A percentile compares a stretch with the other conserved stretches of the same genome.
Conservation (phyloP, 2,888 invertebrate genomes). For the Silvanus unidentatus region DNA sequence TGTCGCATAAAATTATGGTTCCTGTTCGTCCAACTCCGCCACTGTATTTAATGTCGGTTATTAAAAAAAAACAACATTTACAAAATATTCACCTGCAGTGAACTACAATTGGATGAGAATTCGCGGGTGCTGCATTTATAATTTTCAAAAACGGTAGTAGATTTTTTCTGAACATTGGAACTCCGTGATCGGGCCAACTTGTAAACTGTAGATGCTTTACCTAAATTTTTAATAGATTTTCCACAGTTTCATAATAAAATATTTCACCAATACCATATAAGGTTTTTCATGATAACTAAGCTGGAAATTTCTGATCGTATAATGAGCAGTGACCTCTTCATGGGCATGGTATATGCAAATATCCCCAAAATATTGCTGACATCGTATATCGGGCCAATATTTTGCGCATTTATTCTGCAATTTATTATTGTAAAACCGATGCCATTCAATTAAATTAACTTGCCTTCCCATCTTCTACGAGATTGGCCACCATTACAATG, state of each 20-base stretch:
- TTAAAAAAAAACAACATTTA: too few relatives aligned
- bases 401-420: slow-evolving; percentile 48
- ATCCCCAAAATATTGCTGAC: slow-evolving; percentile 37
- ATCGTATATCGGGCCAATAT: slow-evolving; percentile 49
- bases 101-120: slow-evolving; percentile 45
- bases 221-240: slow-evolving; percentile 31
- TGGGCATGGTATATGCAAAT: slow-evolving; percentile 37
- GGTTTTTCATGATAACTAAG: too few relatives aligned
- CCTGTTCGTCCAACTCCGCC: slow-evolving; percentile 59
- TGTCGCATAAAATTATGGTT: slow-evolving; percentile 55
- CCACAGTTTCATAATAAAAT: too few relatives aligned
- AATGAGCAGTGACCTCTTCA: slow-evolving; percentile 40
- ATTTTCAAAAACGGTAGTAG: slow-evolving; percentile 41
- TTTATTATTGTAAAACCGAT: too few relatives aligned
- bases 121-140: slow-evolving; percentile 39
- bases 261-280: too few relatives aligned
- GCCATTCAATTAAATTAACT: too few relatives aligned
- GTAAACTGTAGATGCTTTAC: slow-evolving; percentile 49
- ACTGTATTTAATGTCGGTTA: slow-evolving; percentile 39
- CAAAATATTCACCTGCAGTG: slow-evolving; percentile 46
- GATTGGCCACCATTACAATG: slow-evolving; percentile 50
- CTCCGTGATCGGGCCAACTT: slow-evolving; percentile 51
- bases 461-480: slow-evolving; percentile 47
- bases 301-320: slow-evolving; percentile 37
- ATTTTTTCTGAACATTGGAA: slow-evolving; percentile 41